Evolutionary conservation across 2,113 vertebrate species (phyloP).

Genomic region (Synchiropus splendidus): DNA sequence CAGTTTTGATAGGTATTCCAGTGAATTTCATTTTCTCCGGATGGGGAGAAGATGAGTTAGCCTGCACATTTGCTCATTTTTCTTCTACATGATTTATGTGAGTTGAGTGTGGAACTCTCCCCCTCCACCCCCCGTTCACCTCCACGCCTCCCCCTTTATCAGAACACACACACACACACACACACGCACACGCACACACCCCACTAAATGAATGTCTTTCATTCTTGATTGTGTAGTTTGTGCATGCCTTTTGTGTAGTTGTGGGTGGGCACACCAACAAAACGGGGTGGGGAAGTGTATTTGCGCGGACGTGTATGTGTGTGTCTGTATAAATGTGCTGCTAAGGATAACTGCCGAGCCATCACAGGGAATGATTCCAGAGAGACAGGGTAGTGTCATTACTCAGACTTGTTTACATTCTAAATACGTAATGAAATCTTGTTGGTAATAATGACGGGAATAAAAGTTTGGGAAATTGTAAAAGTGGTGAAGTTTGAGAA

Average conservation of each 20-base stretch:
- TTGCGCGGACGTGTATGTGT: slow-evolving; percentile 7
- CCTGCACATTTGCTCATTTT: slow-evolving; percentile 99
- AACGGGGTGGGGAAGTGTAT: slow-evolving; percentile 5
- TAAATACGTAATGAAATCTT: slow-evolving; percentile 99
- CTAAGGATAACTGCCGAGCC: slow-evolving; percentile 62
- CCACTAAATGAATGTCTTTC: slow-evolving; percentile 81
- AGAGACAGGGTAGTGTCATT: slow-evolving; percentile 84
- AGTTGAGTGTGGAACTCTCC: slow-evolving; percentile 98
- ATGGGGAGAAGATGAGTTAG: slow-evolving; percentile 98
- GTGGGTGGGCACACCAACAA: slow-evolving; percentile 11
- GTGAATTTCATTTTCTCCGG: slow-evolving; percentile 99
- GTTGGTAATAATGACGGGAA: slow-evolving; percentile 99
- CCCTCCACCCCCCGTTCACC: slow-evolving; percentile 1
- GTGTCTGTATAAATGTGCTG: slow-evolving; percentile 21
- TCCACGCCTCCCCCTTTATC: slow-evolving; percentile 32
- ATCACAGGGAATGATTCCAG: slow-evolving; percentile 69
- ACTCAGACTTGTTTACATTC: slow-evolving; percentile 99
- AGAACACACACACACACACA: slow-evolving; percentile 14
- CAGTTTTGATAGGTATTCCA: slow-evolving; percentile 99
- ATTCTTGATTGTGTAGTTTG: slow-evolving; percentile 63
- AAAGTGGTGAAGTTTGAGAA: slow-evolving; percentile 99
- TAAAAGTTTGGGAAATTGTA: slow-evolving; percentile 99
- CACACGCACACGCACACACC: slow-evolving; percentile 32
- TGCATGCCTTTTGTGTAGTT: slow-evolving; percentile 9
- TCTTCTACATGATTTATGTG: slow-evolving; percentile 99